A percentile compares a stretch with the other conserved stretches of the same genome.
Evolutionary conservation across 2,888 invertebrate genomes (phyloP).

Genomic region (Clunio marinus): DNA sequence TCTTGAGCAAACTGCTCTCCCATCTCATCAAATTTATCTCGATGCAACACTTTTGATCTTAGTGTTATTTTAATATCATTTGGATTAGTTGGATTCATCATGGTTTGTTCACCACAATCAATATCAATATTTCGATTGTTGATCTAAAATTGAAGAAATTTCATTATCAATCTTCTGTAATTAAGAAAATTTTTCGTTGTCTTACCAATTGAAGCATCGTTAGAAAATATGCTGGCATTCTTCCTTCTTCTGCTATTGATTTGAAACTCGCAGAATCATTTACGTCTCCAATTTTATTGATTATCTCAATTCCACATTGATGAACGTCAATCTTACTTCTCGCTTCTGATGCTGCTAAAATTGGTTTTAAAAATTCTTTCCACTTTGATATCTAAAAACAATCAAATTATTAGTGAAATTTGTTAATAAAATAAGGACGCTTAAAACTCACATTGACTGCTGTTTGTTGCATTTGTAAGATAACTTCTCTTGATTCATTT

Average conservation of each 20-base stretch:
- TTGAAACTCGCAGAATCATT: conserved; percentile 14
- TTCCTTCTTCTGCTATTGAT: conserved; percentile 4
- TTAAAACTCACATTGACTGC: conserved; percentile 23
- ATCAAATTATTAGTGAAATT: neutral
- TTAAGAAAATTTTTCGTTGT: neutral
- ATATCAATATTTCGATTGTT: conserved; percentile 25
- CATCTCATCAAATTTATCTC: conserved; percentile 23
- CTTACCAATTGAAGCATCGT: conserved; percentile 15
- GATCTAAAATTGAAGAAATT: neutral
- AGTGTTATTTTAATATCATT: conserved; percentile 6
- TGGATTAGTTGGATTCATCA: neutral
- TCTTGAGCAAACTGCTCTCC: conserved; percentile 15
- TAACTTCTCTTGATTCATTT: neutral
- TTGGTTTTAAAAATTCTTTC: conserved; percentile 28
- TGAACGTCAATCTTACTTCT: conserved; percentile 31
- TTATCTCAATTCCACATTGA: neutral
- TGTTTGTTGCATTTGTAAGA: conserved; percentile 3
- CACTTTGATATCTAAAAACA: conserved; percentile 20
- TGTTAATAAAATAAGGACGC: no score
- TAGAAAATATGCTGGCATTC: conserved; percentile 22
- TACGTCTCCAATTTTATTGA: conserved; percentile 21
- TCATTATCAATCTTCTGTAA: neutral
- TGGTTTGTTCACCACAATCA: neutral
- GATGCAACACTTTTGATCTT: conserved; percentile 11
- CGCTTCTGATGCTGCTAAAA: conserved; percentile 12